Evolutionary conservation across 2,888 invertebrate species (phyloP), one percentile per base, ranked within the genome.

Genomic region (Torymus texanus): DNA sequence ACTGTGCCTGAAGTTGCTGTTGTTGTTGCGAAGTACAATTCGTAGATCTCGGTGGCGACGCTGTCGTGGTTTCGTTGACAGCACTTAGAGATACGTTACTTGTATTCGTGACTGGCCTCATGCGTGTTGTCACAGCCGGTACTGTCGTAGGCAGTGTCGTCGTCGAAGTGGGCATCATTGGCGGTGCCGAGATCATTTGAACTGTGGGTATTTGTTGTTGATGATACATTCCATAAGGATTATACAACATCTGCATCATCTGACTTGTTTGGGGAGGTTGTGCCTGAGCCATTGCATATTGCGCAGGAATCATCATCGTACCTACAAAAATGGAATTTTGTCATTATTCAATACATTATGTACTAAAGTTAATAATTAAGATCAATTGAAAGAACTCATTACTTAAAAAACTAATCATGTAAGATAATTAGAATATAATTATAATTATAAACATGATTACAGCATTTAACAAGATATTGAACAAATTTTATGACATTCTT

Each of bases 221-320:
- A 83, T 92, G 92, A 85, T 92, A 92, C 85, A 92, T 89, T 67
- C 88, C 88, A 78, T 92, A 92, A 0, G 92, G 92, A 84, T 90
- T 90, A 81, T 89, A 90, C 4, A 90, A 83, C 90, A 91, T 90
- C 78, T 90, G 90, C 91, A 92, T 91, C 91, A 92, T 91, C 82
- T 92, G 91, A 86, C 91, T 92, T 81, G 91, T 90, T 72, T 91
- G 91, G 0, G 92, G 91, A 2, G 91, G 91, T 16, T 80, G 82
- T n/a, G 82, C 75, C 51, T 78, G 78, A 66, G 92, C 91, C 86
- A 91, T 91, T 1, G 92, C 91, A 82, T 92, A 92, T 82, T 92
- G 92, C 0, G 82, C 74, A n/a, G 91, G 92, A 80, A 91, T 89
- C 86, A 92, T 89, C 84, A 91, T 91, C 81, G 91, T 92, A 68